Conservation (phyloP, 2,888 invertebrate species). For the Harpalus rubripes region DNA sequence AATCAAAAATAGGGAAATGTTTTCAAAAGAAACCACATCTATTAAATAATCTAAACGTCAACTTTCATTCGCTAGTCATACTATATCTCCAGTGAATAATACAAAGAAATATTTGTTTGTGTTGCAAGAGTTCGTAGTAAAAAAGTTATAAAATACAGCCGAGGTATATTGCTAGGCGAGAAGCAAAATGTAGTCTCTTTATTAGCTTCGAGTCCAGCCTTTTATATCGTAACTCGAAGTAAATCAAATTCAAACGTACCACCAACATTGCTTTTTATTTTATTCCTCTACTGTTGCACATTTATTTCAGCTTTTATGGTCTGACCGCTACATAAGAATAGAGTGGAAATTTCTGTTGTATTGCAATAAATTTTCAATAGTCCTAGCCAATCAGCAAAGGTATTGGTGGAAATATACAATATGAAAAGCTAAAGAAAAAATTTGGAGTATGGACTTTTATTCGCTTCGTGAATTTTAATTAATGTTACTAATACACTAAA, state of each 20-base stretch:
- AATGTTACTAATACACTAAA: no score
- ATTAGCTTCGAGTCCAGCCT: constrained; percentile 14
- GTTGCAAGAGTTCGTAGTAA: not conserved
- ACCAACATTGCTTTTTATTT: constrained; percentile 48
- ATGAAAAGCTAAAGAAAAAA: not conserved
- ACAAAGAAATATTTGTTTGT: not conserved
- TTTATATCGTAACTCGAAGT: not conserved
- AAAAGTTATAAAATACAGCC: not conserved
- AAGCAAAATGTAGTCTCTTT: constrained; percentile 14
- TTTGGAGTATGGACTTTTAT: no score
- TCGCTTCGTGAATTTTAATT: no score
- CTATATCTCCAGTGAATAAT: no score
- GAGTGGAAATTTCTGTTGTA: not conserved
- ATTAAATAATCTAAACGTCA: no score
- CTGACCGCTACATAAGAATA: not conserved
- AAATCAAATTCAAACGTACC: constrained; percentile 44
- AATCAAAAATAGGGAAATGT: no score
- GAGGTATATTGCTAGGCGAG: not conserved
- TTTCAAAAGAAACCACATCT: no score
- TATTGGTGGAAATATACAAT: not conserved
- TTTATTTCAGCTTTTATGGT: constrained; percentile 24
- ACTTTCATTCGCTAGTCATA: no score
- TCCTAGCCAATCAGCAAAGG: not conserved
- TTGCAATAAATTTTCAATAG: constrained; percentile 7
- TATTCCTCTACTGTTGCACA: not conserved